A percentile compares a stretch with the other conserved stretches of the same genome.
These are phyloP conservation scores for Axinella damicornis DNA, from an alignment of 37 sponge, comb jelly and placozoan genomes.

Conservation along the genomic window DNA sequence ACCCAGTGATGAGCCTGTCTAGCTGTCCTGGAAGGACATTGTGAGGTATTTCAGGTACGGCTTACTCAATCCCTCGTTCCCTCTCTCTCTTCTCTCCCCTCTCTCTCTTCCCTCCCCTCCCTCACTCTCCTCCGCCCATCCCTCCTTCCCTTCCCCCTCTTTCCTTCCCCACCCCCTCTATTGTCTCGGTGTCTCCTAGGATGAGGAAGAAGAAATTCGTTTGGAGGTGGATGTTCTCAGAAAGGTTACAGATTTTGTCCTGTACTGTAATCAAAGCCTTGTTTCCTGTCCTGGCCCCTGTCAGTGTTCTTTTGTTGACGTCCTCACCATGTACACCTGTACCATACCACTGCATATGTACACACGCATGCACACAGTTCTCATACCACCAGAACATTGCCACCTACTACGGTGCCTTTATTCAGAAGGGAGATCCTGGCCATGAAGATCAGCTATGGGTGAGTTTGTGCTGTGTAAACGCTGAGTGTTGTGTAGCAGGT, in stretches of 20 bases:
- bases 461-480: background rate
- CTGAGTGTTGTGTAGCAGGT: background rate
- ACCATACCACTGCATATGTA: background rate
- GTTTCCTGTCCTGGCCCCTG: too few relatives aligned
- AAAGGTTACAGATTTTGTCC: constrained; percentile 65
- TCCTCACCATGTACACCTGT: constrained; percentile 1
- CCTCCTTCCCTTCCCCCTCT: too few relatives aligned
- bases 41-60: too few relatives aligned
- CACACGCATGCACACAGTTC: constrained; percentile 51
- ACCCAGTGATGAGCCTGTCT: too few relatives aligned
- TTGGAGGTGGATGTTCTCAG: constrained; percentile 94
- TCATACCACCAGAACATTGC: constrained; percentile 97
- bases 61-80: background rate
- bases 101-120: too few relatives aligned
- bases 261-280: too few relatives aligned
- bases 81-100: background rate
- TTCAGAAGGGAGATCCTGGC: constrained; percentile 81
- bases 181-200: constrained; percentile 36
- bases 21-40: too few relatives aligned
- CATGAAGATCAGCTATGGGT: constrained; percentile 95
- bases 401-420: constrained; percentile 97
- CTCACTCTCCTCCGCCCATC: too few relatives aligned
- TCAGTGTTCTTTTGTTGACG: too few relatives aligned
- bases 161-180: too few relatives aligned
- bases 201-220: constrained; percentile 97